Conservation (phyloP, 2,888 invertebrate species). For the Eurois occulta region DNA sequence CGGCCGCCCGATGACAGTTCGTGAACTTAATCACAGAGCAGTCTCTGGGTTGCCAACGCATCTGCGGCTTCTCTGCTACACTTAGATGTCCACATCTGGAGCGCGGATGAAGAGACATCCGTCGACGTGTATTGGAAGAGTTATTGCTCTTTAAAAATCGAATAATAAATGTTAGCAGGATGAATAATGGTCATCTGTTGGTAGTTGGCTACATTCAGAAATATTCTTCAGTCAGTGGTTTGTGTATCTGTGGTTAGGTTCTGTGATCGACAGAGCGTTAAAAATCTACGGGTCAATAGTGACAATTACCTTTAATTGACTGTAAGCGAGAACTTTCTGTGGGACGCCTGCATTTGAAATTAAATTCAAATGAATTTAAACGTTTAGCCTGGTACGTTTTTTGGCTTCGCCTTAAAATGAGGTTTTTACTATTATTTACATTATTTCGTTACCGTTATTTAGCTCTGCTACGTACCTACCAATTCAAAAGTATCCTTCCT, state of each 20-base stretch:
- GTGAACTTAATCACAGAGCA: neutral
- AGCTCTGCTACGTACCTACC: too few species aligned
- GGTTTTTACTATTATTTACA: neutral
- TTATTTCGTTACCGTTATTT: neutral
- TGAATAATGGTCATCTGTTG: neutral
- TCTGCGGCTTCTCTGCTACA: neutral
- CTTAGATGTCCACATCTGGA: neutral
- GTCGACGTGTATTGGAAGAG: neutral
- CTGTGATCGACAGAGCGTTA: slow-evolving; percentile 8
- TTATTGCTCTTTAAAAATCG: neutral
- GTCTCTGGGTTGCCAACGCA: neutral
- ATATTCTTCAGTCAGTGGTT: neutral
- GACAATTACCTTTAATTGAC: slow-evolving; percentile 16
- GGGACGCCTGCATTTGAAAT: slow-evolving; percentile 7
- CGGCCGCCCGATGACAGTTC: too few species aligned
- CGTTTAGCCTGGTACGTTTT: neutral
- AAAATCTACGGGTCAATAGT: slow-evolving; percentile 10
- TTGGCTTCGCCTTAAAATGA: neutral
- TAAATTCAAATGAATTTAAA: slow-evolving; percentile 1
- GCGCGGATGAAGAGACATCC: neutral
- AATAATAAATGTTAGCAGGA: neutral
- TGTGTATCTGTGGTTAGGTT: neutral
- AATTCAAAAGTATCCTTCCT: neutral
- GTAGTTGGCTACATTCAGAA: neutral
- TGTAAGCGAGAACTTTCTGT: slow-evolving; percentile 11